Conservation (phyloP, 1,140 invertebrate genomes). For the Leptinotarsa undecemlineata region DNA sequence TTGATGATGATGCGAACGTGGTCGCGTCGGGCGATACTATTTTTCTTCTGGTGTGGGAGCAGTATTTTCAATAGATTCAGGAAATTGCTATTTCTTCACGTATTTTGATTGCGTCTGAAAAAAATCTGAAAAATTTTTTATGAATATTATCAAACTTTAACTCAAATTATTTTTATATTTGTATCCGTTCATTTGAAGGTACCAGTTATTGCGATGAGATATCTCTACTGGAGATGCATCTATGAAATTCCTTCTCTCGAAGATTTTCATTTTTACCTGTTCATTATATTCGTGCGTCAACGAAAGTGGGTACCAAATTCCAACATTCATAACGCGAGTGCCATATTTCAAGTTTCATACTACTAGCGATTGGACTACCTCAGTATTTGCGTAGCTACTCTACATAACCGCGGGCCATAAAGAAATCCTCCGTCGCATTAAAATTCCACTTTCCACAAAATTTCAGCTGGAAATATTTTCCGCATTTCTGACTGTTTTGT, state of each 20-base stretch:
- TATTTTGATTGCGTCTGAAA: too few species aligned
- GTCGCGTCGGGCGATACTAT: too few species aligned
- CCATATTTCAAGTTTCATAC: constrained; percentile 16
- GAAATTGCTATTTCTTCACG: too few species aligned
- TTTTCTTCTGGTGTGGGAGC: too few species aligned
- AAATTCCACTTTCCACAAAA: background rate
- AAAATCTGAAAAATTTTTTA: too few species aligned
- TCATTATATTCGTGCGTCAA: constrained; percentile 10
- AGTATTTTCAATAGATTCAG: too few species aligned
- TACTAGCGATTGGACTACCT: constrained; percentile 8
- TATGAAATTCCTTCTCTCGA: background rate
- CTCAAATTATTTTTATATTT: too few species aligned
- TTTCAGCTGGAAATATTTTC: constrained; percentile 16
- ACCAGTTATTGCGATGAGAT: too few species aligned
- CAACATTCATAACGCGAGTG: constrained; percentile 3
- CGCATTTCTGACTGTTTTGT: constrained; percentile 9
- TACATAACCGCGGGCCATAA: constrained; percentile 11
- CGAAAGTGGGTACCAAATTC: background rate
- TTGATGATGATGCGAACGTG: too few species aligned
- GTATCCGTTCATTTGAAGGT: too few species aligned
- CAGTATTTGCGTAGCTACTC: constrained; percentile 13
- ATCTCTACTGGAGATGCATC: too few species aligned
- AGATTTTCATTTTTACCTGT: constrained; percentile 1
- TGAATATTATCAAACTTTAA: too few species aligned
- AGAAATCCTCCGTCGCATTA: constrained; percentile 14